Percentiles rank a stretch among this genome's conserved stretches.
Evolutionary conservation across 64 coral and sea anemone species (phyloP).

Genomic region (Acropora tenuis): DNA sequence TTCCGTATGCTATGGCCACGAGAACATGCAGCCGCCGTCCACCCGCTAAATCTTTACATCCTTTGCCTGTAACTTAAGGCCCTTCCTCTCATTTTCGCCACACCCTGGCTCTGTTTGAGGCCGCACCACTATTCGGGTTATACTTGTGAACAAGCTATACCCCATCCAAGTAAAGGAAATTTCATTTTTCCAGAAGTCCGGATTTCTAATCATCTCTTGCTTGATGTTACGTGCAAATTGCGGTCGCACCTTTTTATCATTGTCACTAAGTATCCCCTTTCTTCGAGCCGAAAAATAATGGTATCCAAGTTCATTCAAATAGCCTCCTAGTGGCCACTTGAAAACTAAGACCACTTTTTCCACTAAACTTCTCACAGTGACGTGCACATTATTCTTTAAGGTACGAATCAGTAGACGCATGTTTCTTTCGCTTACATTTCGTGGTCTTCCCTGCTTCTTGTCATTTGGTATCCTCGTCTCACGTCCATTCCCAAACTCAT

Average conservation of each 20-base stretch:
- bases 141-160: conserved; percentile 63
- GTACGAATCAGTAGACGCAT: neutral
- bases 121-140: conserved; percentile 15
- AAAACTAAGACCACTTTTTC: conserved; percentile 45
- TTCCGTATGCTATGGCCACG: conserved; percentile 58
- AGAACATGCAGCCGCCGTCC: conserved; percentile 54
- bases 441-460: neutral
- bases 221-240: conserved; percentile 38
- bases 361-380: conserved; percentile 48
- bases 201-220: neutral
- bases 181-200: conserved; percentile 53
- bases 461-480: neutral
- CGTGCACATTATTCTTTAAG: conserved; percentile 5
- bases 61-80: conserved; percentile 44
- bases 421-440: neutral
- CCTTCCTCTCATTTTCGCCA: conserved; percentile 32
- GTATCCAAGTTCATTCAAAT: conserved; percentile 53
- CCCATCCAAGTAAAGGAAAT: conserved; percentile 51
- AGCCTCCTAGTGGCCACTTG: conserved; percentile 44
- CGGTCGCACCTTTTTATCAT: conserved; percentile 40
- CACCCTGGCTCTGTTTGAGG: neutral
- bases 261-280: conserved; percentile 51
- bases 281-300: conserved; percentile 32
- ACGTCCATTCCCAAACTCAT: no score
- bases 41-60: conserved; percentile 64